phyloP scores from a whole-genome alignment of 2,888 invertebrate genomes.

The Flabesymbios commensalis region DNA sequence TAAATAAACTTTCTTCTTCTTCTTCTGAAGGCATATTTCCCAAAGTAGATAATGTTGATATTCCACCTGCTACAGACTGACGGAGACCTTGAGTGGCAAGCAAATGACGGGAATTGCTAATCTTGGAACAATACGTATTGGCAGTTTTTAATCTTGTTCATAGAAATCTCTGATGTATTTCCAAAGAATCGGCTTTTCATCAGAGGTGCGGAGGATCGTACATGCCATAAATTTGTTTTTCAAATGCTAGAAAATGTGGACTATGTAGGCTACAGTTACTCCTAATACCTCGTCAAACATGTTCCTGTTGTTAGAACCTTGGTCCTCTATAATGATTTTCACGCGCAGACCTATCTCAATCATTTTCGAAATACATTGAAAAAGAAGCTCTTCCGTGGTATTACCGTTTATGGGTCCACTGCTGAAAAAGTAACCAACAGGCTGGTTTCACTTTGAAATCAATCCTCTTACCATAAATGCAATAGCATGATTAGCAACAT shows the following conservation, averaged over 20 bases:
- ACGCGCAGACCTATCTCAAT: neutral
- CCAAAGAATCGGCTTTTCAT: constrained; percentile 31
- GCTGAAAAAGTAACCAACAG: constrained; percentile 11
- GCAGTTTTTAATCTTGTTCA: no score
- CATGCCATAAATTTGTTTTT: neutral
- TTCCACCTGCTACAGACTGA: no score
- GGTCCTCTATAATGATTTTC: constrained; percentile 2
- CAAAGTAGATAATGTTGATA: no score
- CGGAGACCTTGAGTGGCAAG: no score
- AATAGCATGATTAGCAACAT: constrained; percentile 10
- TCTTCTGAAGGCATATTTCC: no score
- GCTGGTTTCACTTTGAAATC: constrained; percentile 6
- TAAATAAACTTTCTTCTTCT: no score
- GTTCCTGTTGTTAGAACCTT: constrained; percentile 4
- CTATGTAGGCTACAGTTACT: neutral
- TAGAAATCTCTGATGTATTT: constrained; percentile 41
- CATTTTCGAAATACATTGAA: constrained; percentile 2
- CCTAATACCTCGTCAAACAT: neutral
- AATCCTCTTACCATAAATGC: constrained; percentile 11
- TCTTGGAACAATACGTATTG: no score
- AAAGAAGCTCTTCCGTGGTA: neutral
- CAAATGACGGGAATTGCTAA: no score
- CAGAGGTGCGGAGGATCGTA: neutral
- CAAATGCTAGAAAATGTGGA: neutral
- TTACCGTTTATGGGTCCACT: constrained; percentile 4